Conservation (phyloP, 2,113 vertebrate genomes). For the Coptodon rendalli region DNA sequence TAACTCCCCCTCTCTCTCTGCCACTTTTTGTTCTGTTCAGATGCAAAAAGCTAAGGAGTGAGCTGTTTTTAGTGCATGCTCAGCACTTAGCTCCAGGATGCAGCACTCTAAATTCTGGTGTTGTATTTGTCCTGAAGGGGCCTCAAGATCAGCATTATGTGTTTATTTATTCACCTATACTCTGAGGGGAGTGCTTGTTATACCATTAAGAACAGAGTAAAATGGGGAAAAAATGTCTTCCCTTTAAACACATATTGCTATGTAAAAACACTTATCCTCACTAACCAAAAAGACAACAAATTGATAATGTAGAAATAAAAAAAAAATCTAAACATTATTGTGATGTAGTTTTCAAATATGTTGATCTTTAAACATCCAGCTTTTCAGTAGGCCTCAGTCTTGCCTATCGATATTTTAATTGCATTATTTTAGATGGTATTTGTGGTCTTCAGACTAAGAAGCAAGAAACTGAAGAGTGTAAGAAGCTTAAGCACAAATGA, state of each 20-base stretch:
- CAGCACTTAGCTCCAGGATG: conserved; percentile 1
- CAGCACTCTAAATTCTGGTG: neutral
- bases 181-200: neutral
- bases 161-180: neutral
- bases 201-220: neutral
- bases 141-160: neutral
- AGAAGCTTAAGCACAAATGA: neutral
- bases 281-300: neutral
- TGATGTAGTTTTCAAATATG: neutral
- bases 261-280: neutral
- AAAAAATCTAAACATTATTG: neutral
- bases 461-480: neutral
- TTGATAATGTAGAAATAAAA: neutral
- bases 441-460: neutral
- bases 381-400: neutral
- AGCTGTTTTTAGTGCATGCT: conserved; percentile 10
- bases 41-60: neutral
- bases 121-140: neutral
- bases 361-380: neutral
- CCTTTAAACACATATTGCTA: neutral
- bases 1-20: neutral
- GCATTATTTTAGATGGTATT: neutral
- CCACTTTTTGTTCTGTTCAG: neutral
- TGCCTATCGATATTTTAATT: neutral
- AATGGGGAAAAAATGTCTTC: neutral